phyloP scores from a whole-genome alignment of 2,888 invertebrate species.

The Colletes collaris region DNA sequence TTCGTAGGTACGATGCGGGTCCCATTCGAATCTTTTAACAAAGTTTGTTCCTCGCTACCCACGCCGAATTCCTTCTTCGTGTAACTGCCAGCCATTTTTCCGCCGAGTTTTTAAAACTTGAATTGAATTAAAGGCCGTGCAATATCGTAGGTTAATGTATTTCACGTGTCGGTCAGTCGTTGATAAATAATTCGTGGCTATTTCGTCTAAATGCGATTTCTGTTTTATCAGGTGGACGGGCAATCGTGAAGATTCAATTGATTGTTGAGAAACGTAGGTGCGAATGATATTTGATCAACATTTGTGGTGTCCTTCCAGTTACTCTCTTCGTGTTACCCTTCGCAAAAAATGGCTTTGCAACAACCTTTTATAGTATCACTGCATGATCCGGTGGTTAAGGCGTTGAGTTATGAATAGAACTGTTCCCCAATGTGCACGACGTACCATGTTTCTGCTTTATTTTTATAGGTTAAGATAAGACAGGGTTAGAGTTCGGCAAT shows the following conservation, averaged over 20 bases:
- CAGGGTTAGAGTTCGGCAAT: conserved; percentile 56
- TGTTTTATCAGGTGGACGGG: conserved; percentile 30
- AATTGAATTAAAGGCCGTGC: conserved; percentile 29
- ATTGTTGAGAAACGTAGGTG: conserved; percentile 3
- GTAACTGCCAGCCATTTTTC: conserved; percentile 81
- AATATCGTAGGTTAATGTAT: conserved; percentile 28
- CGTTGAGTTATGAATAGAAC: conserved; percentile 44
- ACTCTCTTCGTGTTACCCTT: neutral
- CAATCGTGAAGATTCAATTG: conserved; percentile 9
- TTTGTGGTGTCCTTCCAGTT: conserved; percentile 17
- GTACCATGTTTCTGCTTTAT: conserved; percentile 63
- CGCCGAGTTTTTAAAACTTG: conserved; percentile 41
- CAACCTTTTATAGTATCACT: conserved; percentile 33
- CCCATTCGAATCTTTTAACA: conserved; percentile 78
- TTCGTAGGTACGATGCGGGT: conserved; percentile 75
- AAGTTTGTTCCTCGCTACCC: conserved; percentile 81
- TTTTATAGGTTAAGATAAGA: conserved; percentile 63
- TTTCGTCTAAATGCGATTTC: neutral
- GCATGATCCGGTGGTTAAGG: conserved; percentile 39
- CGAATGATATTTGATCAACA: conserved; percentile 34
- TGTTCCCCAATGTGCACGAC: conserved; percentile 46
- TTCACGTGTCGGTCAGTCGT: conserved; percentile 22
- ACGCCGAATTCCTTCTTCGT: conserved; percentile 80
- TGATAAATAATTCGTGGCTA: neutral
- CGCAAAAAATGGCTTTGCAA: neutral